Base-by-base conservation (phyloP, 2,797 vertebrate genomes). In the Glyptemys insculpta region DNA sequence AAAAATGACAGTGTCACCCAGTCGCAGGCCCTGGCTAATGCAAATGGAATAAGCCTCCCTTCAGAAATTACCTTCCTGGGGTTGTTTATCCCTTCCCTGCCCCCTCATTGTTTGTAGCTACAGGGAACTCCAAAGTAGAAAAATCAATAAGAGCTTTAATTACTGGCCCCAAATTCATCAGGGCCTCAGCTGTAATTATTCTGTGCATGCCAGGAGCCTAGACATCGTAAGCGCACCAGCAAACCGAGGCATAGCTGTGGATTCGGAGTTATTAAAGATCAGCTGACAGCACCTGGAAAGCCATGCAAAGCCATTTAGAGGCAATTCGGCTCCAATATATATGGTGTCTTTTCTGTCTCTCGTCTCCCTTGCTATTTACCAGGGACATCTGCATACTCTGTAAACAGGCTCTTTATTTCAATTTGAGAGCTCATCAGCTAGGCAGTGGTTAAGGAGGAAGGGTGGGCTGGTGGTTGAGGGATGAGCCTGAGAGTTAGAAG, bases 111-210 rank as follows among this genome's bases (percentile, higher is more conserved):
- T 97, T 95, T 91, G 93, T 88, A 95, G 95, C 94, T 94, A 97
- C 90, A 96, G 96, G 96, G 94, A 93, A 88, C 87, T 79, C 83
- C 41, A 79, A 86, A 68, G 72, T 27, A 86, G 74, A 78, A 47
- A 41, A 78, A 78, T 89, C 87, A 37, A 86, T 93, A 52, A 31
- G 44, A 16, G 54, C 95, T 97, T 97, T 98, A 98, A 97, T 98
- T 98, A 97, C 95, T 91, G 87, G 94, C 89, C 94, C 93, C 95
- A 96, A 96, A 97, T 97, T 97, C 95, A 97, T 98, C 97, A 97
- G 92, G 90, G 96, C 90, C 94, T 96, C 95, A 93, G 84, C 91
- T 95, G 96, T 97, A 98, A 97, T 97, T 97, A 98, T 96, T 96
- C 90, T 88, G 87, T 88, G 87, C 90, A 59, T 93, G 90, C 93